Evolutionary conservation across 1,140 invertebrate species (phyloP), one percentile per base, ranked within the genome.

Genomic region (Thrips palmi): DNA sequence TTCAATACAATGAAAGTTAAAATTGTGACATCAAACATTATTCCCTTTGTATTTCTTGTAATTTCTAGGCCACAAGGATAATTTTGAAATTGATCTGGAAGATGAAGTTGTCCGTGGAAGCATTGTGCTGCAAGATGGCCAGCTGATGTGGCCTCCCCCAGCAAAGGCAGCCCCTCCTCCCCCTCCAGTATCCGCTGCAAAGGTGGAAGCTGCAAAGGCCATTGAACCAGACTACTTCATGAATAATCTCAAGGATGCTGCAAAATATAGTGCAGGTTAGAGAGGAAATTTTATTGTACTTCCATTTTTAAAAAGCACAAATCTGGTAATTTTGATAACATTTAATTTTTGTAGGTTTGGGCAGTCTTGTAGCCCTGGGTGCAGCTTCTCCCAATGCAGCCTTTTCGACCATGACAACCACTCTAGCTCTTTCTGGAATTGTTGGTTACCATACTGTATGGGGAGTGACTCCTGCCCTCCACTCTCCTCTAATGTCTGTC

Each of bases 391-490:
- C 86, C 2, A 86, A 84, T 56, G 60, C 74, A 7, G 70, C 75
- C 15, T 88, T 92, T 50, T 81, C 83, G 1, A 74, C 78, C 7
- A 91, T 88, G 82, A 70, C 81, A 15, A 83, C 83, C 1, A 86
- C 81, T 7, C 74, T 91, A 49, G 77, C 77, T 30, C 55, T 92
- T 33, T 65, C 81, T 46, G 79, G 79, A 52, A 74, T 91, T 49
- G 83, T 88, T 24, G 86, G 84, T 49, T 67, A 88, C 58, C 83
- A 91, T 58, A 89, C 84, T 3, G 86, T 92, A 15, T 92, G 86
- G 86, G 81, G 79, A 30, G 86, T 92, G 4, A 83, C 79, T 10
- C 85, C 85, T 15, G 83, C 86, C 21, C 66, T 91, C 5, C 85
- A 91, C 60, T 87, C 83, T 3, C 86, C 86, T 3, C 66, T 92